Conservation (phyloP, 2,797 vertebrate genomes). For the Euthynnus affinis region DNA sequence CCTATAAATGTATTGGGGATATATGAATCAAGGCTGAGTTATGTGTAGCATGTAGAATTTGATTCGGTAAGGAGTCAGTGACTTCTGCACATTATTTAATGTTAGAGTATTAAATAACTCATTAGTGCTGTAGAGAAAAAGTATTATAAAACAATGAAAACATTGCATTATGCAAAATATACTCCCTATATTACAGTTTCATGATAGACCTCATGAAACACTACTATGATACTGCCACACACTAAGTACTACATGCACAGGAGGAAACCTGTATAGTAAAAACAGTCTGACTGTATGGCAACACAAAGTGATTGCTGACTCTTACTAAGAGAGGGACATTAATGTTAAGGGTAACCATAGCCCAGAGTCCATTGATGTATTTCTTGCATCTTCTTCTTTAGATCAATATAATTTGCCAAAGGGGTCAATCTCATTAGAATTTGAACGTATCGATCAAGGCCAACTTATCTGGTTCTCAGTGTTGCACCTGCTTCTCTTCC, state of each 20-base stretch:
- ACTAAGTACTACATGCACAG: neutral
- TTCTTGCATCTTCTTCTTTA: constrained; percentile 53
- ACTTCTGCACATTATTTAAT: neutral
- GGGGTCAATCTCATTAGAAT: constrained; percentile 78
- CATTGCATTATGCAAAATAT: constrained; percentile 18
- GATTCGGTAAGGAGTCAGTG: constrained; percentile 6
- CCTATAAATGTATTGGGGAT: constrained; percentile 29
- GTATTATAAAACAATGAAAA: neutral
- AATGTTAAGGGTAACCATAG: constrained; percentile 40
- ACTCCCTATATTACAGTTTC: constrained; percentile 8
- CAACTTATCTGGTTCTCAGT: constrained; percentile 63
- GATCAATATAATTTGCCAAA: constrained; percentile 74
- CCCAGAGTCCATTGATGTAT: constrained; percentile 59
- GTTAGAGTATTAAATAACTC: neutral
- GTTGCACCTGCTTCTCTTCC: constrained; percentile 66
- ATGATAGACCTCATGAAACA: constrained; percentile 28
- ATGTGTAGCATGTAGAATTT: constrained; percentile 10
- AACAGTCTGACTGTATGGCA: neutral
- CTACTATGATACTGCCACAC: constrained; percentile 25
- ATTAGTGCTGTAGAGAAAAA: neutral
- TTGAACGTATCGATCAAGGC: constrained; percentile 73
- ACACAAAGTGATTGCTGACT: constrained; percentile 22
- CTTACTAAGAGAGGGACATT: constrained; percentile 49
- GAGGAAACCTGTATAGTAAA: constrained; percentile 18
- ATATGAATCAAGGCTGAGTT: constrained; percentile 32